Evolutionary conservation across 2,113 vertebrate genomes (phyloP).

Genomic region (Hemibagrus wyckioides): DNA sequence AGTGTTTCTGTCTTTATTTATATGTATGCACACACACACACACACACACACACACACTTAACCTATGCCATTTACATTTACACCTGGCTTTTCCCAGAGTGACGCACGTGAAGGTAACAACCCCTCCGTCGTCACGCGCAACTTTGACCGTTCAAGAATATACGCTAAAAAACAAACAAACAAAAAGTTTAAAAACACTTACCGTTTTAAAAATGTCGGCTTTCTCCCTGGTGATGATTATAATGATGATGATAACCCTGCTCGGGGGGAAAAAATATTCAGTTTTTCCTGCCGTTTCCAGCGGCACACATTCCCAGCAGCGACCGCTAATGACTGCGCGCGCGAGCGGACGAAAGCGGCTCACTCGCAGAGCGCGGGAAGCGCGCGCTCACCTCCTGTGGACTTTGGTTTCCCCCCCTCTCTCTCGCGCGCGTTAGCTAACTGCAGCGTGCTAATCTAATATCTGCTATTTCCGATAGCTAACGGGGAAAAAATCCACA

Average conservation of each 20-base stretch:
- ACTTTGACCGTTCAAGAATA: neutral
- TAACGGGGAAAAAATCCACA: neutral
- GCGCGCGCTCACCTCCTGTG: constrained; percentile 20
- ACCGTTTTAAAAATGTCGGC: constrained; percentile 52
- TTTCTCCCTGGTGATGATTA: neutral
- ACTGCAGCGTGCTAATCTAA: neutral
- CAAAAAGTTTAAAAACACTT: constrained; percentile 52
- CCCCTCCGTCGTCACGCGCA: neutral
- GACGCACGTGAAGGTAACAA: neutral
- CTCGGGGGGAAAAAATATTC: neutral
- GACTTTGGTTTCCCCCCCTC: neutral
- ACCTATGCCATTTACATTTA: neutral
- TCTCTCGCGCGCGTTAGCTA: neutral
- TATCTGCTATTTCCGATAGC: neutral
- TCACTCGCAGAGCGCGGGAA: neutral
- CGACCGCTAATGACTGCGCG: neutral
- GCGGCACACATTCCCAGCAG: neutral
- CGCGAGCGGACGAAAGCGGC: neutral
- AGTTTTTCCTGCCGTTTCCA: neutral
- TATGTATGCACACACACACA: neutral
- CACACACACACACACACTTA: too few species aligned
- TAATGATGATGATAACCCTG: neutral
- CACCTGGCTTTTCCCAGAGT: neutral
- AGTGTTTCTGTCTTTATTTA: neutral
- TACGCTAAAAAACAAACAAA: neutral